Conservation (phyloP, 2,888 invertebrate genomes). For the Sarcophaga caerulescens region DNA sequence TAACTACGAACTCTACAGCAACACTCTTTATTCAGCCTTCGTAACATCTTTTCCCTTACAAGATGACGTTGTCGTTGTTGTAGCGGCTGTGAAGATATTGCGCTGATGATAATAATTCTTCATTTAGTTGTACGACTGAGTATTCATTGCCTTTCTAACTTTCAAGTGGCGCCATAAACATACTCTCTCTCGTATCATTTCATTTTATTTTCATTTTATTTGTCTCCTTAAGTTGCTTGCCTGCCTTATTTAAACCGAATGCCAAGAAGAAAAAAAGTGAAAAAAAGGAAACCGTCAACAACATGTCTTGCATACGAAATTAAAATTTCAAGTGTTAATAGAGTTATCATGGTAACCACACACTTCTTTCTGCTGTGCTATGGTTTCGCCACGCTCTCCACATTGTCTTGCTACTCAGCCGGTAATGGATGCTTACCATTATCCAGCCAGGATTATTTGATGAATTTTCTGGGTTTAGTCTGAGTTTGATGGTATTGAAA, state of each 20-base stretch:
- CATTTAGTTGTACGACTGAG: conserved; percentile 46
- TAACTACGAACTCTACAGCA: not conserved
- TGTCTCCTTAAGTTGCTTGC: conserved; percentile 26
- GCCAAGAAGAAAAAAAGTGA: not conserved
- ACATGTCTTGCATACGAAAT: conserved; percentile 70
- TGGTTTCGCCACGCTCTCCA: not conserved
- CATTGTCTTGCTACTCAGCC: not conserved
- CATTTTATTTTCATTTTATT: conserved; percentile 10
- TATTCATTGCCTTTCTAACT: conserved; percentile 67
- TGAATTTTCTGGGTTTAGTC: not conserved
- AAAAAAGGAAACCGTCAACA: conserved; percentile 51
- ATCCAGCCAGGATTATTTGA: not conserved
- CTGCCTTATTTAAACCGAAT: conserved; percentile 8
- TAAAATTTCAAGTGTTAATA: conserved; percentile 69
- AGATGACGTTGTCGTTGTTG: not conserved
- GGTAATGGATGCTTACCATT: conserved; percentile 5
- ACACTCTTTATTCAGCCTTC: not conserved
- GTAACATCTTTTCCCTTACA: not conserved
- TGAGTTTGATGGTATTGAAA: conserved; percentile 46
- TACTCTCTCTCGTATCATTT: conserved; percentile 46
- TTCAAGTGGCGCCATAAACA: conserved; percentile 68
- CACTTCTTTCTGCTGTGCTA: not conserved
- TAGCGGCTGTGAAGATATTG: not conserved
- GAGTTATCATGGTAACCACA: conserved; percentile 62
- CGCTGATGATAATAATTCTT: conserved; percentile 56